Percentiles rank a stretch among this genome's conserved stretches.
Conservation (phyloP, 1,140 invertebrate species). For the Brachionus sp. region DNA sequence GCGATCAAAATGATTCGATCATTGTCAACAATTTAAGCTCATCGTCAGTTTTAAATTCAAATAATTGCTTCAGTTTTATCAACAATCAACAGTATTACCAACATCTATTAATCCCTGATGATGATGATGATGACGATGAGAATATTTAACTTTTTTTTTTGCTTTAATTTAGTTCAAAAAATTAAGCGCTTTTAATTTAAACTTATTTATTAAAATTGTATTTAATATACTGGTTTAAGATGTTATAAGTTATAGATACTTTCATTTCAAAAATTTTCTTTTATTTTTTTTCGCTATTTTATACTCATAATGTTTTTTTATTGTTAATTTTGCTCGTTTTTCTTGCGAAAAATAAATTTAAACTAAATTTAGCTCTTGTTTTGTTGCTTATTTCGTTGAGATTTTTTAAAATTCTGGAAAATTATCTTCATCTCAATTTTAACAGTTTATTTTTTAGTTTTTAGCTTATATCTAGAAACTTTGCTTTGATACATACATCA, state of each 20-base stretch:
- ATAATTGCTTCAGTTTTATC: background rate
- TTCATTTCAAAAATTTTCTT: background rate
- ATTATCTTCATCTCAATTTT: no score
- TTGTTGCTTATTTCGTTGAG: background rate
- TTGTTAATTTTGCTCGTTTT: background rate
- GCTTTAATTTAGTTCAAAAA: background rate
- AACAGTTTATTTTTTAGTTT: no score
- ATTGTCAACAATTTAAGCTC: background rate
- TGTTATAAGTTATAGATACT: background rate
- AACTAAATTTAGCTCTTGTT: background rate
- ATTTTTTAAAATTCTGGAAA: no score
- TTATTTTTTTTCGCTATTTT: background rate
- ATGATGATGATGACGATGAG: constrained; percentile 1
- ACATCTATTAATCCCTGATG: constrained; percentile 1
- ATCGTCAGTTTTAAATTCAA: background rate
- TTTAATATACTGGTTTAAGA: background rate
- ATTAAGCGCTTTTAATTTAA: background rate
- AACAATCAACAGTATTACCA: background rate
- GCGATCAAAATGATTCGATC: background rate
- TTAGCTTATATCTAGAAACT: no score
- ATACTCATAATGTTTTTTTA: background rate
- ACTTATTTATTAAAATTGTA: background rate
- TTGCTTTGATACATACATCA: no score
- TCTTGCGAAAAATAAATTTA: background rate
- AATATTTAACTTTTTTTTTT: constrained; percentile 6